A percentile compares a stretch with the other conserved stretches of the same genome.
These are phyloP conservation scores for Mesoclemmys tuberculata DNA, from an alignment of 2,113 vertebrate species.

Conservation along the genomic window DNA sequence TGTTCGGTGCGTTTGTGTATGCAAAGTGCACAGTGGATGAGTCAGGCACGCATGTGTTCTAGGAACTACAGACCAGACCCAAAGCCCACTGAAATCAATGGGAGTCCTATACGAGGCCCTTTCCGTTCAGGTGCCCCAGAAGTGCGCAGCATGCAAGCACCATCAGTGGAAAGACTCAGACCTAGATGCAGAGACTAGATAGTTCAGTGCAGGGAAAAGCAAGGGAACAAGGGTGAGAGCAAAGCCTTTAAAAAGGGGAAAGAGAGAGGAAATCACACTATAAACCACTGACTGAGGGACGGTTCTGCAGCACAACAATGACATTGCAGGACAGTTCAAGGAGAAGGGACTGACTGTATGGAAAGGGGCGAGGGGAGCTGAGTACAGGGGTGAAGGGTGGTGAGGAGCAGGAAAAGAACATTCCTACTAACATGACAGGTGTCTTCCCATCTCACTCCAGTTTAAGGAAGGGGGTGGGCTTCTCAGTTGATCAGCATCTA, in stretches of 20 bases:
- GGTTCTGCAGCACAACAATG: background rate
- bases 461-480: background rate
- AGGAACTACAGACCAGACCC: background rate
- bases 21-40: background rate
- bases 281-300: background rate
- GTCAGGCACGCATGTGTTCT: background rate
- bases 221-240: background rate
- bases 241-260: background rate
- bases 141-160: background rate
- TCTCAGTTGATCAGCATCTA: background rate
- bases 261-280: background rate
- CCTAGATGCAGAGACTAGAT: background rate
- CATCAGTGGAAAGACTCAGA: background rate
- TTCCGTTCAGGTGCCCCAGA: background rate
- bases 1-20: background rate
- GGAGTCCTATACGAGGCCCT: background rate
- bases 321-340: background rate
- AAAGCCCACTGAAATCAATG: background rate
- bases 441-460: background rate
- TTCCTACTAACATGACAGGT: background rate
- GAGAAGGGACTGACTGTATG: background rate
- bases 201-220: background rate
- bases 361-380: background rate
- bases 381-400: background rate
- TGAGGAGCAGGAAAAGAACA: background rate